Evolutionary conservation across 1,140 invertebrate species (phyloP), one percentile per base, ranked within the genome.

Genomic region (Aphaenogaster ashmeadi): DNA sequence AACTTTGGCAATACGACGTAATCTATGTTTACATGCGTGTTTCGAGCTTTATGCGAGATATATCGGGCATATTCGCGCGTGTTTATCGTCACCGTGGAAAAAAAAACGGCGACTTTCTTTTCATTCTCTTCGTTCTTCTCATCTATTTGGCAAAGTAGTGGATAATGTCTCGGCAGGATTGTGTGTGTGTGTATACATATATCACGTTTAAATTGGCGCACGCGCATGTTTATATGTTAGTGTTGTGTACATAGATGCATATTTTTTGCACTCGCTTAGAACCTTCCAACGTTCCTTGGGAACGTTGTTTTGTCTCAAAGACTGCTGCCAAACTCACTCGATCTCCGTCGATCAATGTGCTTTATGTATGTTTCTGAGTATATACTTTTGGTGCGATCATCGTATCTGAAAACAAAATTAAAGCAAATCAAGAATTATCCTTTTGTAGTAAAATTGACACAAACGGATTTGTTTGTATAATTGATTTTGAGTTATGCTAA

Each of bases 321-420:
- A 93, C 96, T 97, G 93, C 96, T 97, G 62, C 96, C 97, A 87
- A 96, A 96, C 89, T 97, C 96, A 87, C 96, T 97, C 87, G 96
- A 96, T 93, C 96, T 96, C 91, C 96, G 92, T 79, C 96, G 94
- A 91, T 97, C 96, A 91, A 95, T 95, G 92, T 97, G 96, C 92
- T 96, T 97, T 67, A 97, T 94, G 93, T 97, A 97, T 18, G 97
- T 97, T 93, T 97, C 97, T 47, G 97, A 97, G 93, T 97, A 97
- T 91, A 97, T 96, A 92, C 96, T 97, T 93, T 97, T 96, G 56
- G 97, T 97, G 85, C 97, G 96, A 92, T 97, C 97, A 92, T 97
- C 97, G 93, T 97, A 97, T 93, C 95, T 95, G 94, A 3, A 94
- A 95, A 44, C 41, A 89, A 33, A 87, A 89, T 72, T 58, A 8